Evolutionary conservation across 2,113 vertebrate species (phyloP).

Genomic region (Eptesicus fuscus): DNA sequence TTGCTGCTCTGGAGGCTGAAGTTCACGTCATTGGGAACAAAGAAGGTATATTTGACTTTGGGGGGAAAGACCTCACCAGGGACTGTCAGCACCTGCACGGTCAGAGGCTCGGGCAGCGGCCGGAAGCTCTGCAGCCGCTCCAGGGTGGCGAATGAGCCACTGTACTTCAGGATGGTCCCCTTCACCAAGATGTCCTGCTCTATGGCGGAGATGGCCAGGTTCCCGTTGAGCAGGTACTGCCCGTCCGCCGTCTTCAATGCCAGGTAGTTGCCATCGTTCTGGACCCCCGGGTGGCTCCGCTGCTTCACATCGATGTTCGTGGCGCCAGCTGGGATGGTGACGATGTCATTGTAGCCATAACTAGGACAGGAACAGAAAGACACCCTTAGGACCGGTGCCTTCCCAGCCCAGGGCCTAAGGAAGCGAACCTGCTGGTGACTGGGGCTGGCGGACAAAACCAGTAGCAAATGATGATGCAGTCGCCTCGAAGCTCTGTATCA

Average conservation of each 20-base stretch:
- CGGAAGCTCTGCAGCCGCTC: constrained; percentile 96
- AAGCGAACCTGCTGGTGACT: not conserved
- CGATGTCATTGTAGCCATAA: constrained; percentile 94
- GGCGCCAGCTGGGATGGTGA: constrained; percentile 93
- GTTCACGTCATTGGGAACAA: constrained; percentile 88
- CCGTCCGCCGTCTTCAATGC: constrained; percentile 88
- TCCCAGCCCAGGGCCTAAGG: not conserved
- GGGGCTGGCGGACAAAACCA: no score
- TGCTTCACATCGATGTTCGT: constrained; percentile 98
- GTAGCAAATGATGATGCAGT: not conserved
- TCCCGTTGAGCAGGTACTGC: constrained; percentile 93
- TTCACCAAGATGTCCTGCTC: constrained; percentile 93
- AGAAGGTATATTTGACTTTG: constrained; percentile 94
- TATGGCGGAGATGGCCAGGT: constrained; percentile 91
- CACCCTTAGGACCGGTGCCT: not conserved
- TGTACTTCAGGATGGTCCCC: constrained; percentile 94
- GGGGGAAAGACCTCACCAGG: constrained; percentile 85
- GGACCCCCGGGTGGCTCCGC: constrained; percentile 90
- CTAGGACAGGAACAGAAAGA: constrained; percentile 76
- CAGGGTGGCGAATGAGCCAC: constrained; percentile 92
- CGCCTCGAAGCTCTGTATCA: not conserved
- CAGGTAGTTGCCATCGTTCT: constrained; percentile 94
- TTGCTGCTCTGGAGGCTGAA: constrained; percentile 86
- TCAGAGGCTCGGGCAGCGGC: constrained; percentile 88
- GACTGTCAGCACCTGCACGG: constrained; percentile 90